These are phyloP conservation scores for Eubasilissa splendida DNA, from an alignment of 2,888 invertebrate species.

Conservation along the genomic window DNA sequence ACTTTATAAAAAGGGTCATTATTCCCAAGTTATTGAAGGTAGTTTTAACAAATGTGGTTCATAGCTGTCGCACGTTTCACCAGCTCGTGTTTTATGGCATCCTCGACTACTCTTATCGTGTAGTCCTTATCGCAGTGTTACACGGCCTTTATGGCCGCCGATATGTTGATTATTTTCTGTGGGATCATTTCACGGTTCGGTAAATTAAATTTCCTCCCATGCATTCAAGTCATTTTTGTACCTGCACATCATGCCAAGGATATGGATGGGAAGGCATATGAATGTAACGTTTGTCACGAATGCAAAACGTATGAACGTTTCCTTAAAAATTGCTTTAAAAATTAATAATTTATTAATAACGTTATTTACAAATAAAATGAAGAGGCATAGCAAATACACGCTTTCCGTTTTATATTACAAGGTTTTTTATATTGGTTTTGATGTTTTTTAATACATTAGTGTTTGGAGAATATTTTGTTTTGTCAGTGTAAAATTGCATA, in stretches of 20 bases:
- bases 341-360: neutral
- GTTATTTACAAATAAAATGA: neutral
- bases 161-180: slow-evolving; percentile 5
- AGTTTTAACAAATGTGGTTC: neutral
- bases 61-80: slow-evolving; percentile 14
- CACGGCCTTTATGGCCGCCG: neutral
- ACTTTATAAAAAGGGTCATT: too few relatives aligned
- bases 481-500: neutral
- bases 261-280: neutral
- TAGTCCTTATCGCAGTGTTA: slow-evolving; percentile 18
- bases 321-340: neutral
- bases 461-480: too few relatives aligned
- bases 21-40: neutral
- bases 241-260: slow-evolving; percentile 19
- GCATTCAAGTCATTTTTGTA: slow-evolving; percentile 14
- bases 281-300: neutral
- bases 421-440: neutral
- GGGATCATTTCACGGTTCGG: slow-evolving; percentile 20
- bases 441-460: neutral
- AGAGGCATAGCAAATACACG: neutral
- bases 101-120: slow-evolving; percentile 21
- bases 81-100: neutral
- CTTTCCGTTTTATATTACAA: slow-evolving; percentile 27
- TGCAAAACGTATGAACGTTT: neutral
- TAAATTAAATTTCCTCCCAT: slow-evolving; percentile 19